Evolutionary conservation across 1,140 invertebrate genomes (phyloP), one percentile per base, ranked within the genome.

Genomic region (Brachionus angularis): DNA sequence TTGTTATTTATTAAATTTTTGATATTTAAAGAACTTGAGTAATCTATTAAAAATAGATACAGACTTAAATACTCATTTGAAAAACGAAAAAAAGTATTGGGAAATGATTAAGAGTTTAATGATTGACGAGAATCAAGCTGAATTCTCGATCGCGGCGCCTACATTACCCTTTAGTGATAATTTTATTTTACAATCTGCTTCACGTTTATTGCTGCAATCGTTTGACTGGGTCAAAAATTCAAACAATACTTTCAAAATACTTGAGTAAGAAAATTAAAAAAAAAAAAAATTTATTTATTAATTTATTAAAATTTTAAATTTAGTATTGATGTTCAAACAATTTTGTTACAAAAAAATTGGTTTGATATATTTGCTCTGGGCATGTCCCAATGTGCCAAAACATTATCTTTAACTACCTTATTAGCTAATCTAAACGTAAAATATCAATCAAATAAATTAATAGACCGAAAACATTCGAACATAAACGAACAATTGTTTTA

Each of bases 341-440:
- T 70, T 8, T 33, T 70, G 21, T 34, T 70, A 21, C 67, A 70
- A 42, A 70, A 70, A 50, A 70, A 70, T 53, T 70, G 67, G 67
- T 70, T 70, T 34, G 33, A 42, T n/a, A 25, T 70, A 36, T 70
- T 70, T 18, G 46, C 46, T 27, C 39, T 70, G 3, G 46, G 67
- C 31, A 42, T 70, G 46, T 27, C 46, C 2, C 67, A 70, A 53
- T 70, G 67, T 34, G 36, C 47, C 21, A 46, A 50, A 18, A 34
- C 42, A 14, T 42, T 67, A 10, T 67, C 62, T 4, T 67, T 67
- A 23, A 67, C 42, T 12, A 67, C 47, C 21, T 27, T 67, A 12
- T 50, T 67, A 29, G 47, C 42, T 8, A 67, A 67, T 36, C 33
- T 67, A 21, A 67, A 67, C 21, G 42, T 67, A 1, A 67, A 67